Evolutionary conservation across 2,113 vertebrate genomes (phyloP).

Genomic region (Alaudala cheleensis): DNA sequence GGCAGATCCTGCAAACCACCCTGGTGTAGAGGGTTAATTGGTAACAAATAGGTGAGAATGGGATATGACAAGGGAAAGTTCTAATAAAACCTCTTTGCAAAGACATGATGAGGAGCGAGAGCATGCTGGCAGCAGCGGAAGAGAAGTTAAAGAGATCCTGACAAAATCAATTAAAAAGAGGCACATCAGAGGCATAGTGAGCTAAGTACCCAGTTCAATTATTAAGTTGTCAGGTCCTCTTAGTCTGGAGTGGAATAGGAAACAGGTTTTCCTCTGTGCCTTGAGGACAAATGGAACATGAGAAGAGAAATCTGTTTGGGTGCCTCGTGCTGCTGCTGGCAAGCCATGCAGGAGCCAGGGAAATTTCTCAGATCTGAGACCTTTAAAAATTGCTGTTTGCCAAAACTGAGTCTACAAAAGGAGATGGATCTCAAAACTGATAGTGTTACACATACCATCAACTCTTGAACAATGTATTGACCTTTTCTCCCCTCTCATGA

Average conservation of each 20-base stretch:
- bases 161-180: not conserved
- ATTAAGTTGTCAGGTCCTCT: slow-evolving; percentile 3
- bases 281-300: not conserved
- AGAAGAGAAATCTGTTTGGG: not conserved
- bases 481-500: not conserved
- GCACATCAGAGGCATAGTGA: not conserved
- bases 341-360: not conserved
- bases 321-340: not conserved
- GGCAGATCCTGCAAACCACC: not conserved
- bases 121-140: not conserved
- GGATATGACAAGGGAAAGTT: not conserved
- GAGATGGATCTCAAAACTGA: not conserved
- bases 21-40: not conserved
- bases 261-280: not conserved
- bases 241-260: not conserved
- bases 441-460: not conserved
- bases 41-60: not conserved
- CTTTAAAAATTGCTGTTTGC: not conserved
- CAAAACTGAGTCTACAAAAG: not conserved
- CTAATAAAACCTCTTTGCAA: not conserved
- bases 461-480: not conserved
- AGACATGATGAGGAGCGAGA: not conserved
- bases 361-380: not conserved
- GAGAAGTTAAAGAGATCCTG: not conserved
- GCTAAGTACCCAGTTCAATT: not conserved